Conservation (phyloP, 2,113 vertebrate genomes). For the Clinocottus analis region DNA sequence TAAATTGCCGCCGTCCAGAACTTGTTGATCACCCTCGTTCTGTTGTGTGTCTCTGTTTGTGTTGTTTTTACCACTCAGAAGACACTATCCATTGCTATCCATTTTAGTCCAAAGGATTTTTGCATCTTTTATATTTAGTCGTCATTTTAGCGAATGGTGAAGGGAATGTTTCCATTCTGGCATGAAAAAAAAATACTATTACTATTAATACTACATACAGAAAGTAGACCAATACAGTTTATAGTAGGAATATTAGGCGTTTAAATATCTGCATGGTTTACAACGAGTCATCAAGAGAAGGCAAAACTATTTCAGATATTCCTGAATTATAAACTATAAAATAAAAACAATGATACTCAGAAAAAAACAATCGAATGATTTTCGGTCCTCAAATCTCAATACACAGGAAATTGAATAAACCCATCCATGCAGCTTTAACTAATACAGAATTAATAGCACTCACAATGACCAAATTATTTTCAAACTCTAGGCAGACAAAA, state of each 20-base stretch:
- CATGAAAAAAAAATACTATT: no score
- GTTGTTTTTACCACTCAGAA: slow-evolving; percentile 19
- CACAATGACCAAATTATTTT: slow-evolving; percentile 92
- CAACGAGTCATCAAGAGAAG: slow-evolving; percentile 7
- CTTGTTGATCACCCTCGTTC: slow-evolving; percentile 45
- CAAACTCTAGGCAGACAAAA: slow-evolving; percentile 90
- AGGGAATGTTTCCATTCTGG: background rate
- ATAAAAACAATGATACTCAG: background rate
- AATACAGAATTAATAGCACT: slow-evolving; percentile 98
- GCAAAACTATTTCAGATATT: slow-evolving; percentile 44
- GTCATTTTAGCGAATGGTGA: background rate
- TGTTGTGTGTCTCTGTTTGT: slow-evolving; percentile 8
- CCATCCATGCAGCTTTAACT: slow-evolving; percentile 91
- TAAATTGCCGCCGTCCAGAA: slow-evolving; percentile 57
- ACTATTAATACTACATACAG: background rate
- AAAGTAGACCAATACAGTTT: background rate
- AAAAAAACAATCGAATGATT: slow-evolving; percentile 56
- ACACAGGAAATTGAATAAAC: slow-evolving; percentile 80
- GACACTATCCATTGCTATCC: background rate
- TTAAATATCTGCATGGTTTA: slow-evolving; percentile 10
- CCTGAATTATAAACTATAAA: slow-evolving; percentile 22
- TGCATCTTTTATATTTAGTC: background rate
- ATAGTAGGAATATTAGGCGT: background rate
- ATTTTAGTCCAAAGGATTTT: background rate
- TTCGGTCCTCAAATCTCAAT: slow-evolving; percentile 70